Percentiles rank a stretch among this genome's conserved stretches.
These are phyloP conservation scores for Eurois occulta DNA, from an alignment of 2,888 invertebrate genomes.

Conservation along the genomic window DNA sequence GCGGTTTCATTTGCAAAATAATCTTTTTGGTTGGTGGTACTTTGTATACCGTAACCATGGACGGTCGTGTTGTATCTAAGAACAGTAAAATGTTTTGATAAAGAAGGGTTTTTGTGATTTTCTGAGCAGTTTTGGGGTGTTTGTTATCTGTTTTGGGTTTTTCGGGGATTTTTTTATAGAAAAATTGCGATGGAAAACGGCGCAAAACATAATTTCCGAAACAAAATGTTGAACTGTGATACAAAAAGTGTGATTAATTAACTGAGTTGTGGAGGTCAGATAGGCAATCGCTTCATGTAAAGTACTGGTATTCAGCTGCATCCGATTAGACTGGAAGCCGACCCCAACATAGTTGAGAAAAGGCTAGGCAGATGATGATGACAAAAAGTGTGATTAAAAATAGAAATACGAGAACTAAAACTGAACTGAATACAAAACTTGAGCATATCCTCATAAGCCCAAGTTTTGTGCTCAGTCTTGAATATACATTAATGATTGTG, in stretches of 20 bases:
- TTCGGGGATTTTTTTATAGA: not conserved
- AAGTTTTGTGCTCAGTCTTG: too few species aligned
- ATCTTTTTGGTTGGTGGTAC: conserved; percentile 56
- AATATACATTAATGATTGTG: not conserved
- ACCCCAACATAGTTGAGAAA: too few species aligned
- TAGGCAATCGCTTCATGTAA: too few species aligned
- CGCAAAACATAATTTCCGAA: not conserved
- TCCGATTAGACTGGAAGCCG: too few species aligned
- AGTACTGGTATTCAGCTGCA: too few species aligned
- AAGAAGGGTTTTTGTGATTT: not conserved
- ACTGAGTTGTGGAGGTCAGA: too few species aligned
- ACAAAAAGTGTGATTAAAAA: not conserved
- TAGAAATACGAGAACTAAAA: not conserved
- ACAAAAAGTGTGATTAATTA: not conserved
- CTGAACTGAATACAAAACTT: too few species aligned
- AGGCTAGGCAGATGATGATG: too few species aligned
- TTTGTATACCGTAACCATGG: conserved; percentile 1
- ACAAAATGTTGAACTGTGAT: too few species aligned
- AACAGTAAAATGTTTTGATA: conserved; percentile 14
- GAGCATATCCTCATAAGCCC: too few species aligned
- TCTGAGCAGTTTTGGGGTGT: not conserved
- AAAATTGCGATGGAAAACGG: not conserved
- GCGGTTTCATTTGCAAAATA: conserved; percentile 70
- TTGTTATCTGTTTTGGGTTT: conserved; percentile 1
- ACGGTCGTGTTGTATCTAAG: conserved; percentile 13